Percentiles rank a stretch among this genome's conserved stretches.
These are phyloP conservation scores for Cettia cetti DNA, from an alignment of 2,113 vertebrate species.

Conservation along the genomic window DNA sequence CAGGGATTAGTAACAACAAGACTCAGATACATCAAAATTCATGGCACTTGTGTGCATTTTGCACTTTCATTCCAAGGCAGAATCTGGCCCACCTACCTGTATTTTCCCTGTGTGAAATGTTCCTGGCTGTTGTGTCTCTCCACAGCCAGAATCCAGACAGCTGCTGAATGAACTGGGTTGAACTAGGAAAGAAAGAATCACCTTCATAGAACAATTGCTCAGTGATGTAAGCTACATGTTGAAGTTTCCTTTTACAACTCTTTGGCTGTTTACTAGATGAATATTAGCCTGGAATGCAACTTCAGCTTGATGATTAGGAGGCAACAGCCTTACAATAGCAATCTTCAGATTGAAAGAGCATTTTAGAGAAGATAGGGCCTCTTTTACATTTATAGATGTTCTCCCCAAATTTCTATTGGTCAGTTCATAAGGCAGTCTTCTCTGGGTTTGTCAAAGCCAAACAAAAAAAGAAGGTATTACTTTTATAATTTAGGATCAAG, in stretches of 20 bases:
- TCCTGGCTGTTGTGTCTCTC: neutral
- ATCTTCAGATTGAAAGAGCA: neutral
- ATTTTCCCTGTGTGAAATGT: neutral
- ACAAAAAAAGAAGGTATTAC: neutral
- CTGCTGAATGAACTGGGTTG: slow-evolving; percentile 78
- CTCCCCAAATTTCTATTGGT: neutral
- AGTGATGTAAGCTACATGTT: slow-evolving; percentile 73
- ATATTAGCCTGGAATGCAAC: neutral
- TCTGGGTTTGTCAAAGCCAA: neutral
- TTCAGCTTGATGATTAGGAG: neutral
- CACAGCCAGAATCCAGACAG: slow-evolving; percentile 68
- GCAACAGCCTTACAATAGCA: neutral
- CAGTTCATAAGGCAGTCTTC: neutral
- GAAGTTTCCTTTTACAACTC: neutral
- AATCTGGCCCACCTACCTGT: neutral
- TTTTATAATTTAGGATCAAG: neutral
- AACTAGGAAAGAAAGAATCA: slow-evolving; percentile 67
- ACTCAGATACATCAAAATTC: neutral
- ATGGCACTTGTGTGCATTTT: neutral
- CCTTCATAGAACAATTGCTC: slow-evolving; percentile 77
- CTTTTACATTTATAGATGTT: neutral
- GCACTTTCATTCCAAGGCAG: neutral
- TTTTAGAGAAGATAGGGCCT: neutral
- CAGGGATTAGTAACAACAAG: neutral
- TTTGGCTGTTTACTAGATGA: neutral